A percentile compares a stretch with the other conserved stretches of the same genome.
These are phyloP conservation scores for Schizaphis graminum DNA, from an alignment of 2,888 invertebrate species.

Conservation along the genomic window DNA sequence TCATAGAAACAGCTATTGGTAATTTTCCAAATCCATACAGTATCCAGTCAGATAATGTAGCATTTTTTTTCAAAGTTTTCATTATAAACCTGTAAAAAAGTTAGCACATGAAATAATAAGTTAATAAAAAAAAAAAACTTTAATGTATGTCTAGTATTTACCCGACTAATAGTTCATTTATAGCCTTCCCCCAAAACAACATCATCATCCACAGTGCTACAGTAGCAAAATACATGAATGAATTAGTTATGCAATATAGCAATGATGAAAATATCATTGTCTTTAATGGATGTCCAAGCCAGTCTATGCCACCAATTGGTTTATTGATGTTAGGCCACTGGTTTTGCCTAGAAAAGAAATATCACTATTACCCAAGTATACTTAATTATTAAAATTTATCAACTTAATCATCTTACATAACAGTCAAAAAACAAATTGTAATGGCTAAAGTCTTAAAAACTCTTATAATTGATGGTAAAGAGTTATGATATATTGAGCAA, in stretches of 20 bases:
- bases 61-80: slow-evolving; percentile 68
- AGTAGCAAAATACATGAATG: slow-evolving; percentile 73
- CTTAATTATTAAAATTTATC: not conserved
- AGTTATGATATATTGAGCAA: slow-evolving; percentile 75
- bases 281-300: slow-evolving; percentile 68
- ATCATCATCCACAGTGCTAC: slow-evolving; percentile 73
- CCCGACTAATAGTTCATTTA: slow-evolving; percentile 79
- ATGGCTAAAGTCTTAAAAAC: slow-evolving; percentile 11
- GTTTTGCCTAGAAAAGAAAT: slow-evolving; percentile 30
- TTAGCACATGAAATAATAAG: not conserved
- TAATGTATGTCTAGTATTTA: slow-evolving; percentile 70
- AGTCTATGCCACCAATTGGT: slow-evolving; percentile 58
- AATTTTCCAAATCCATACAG: slow-evolving; percentile 78
- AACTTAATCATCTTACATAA: slow-evolving; percentile 35
- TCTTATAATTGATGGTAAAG: slow-evolving; percentile 71
- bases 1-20: slow-evolving; percentile 78
- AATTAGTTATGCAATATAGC: slow-evolving; percentile 77
- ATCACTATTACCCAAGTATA: not conserved
- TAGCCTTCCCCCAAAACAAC: slow-evolving; percentile 78
- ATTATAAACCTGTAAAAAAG: slow-evolving; percentile 61
- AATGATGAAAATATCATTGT: slow-evolving; percentile 75
- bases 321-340: slow-evolving; percentile 48
- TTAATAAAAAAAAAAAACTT: not conserved
- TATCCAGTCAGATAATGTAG: slow-evolving; percentile 76
- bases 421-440: slow-evolving; percentile 37